Evolutionary conservation across 1,140 invertebrate genomes (phyloP), one percentile per base, ranked within the genome.

Genomic region (Lethrus apterus): DNA sequence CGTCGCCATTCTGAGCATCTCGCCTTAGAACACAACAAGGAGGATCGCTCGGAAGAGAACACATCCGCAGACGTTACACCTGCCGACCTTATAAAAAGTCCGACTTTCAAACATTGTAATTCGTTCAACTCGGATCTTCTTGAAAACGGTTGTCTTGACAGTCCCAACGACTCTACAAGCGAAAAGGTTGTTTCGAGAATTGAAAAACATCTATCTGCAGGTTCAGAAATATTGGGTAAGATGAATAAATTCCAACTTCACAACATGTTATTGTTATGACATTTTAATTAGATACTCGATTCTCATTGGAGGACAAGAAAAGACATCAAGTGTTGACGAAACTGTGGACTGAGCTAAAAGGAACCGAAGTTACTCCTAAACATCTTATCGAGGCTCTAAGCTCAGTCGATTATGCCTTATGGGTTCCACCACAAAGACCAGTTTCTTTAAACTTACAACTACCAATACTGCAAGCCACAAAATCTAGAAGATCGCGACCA

Each of bases 381-480:
- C 72, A 70, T 54, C 56, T 78, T 31, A 65, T 76, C 4, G 69
- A 75, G 20, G 75, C 75, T 4, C 57, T 78, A 26, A 70, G 71
- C n/a, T 68, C 70, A 0, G 73, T 81, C 8, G 78, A 81, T 52
- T 73, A 77, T 1, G 68, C 77, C 7, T 56, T 78, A 29, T 80
- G 78, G 77, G 73, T 78, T 11, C 70, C 78, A 4, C 73, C 79
- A 1, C 64, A 76, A 21, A 68, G 80, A 31, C 80, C 79, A 1
- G 71, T 74, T n/a, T 80, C 80, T 0, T 70, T 82, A 3, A 79
- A 80, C 63, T 69, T 81, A 36, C 77, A 75, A 50, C 70, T 80
- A 59, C 75, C 78, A 1, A 59, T 73, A 11, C 65, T 74, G 48
- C 68, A 70, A 29, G 59, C 69, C 3, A 60, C 67, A 7, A 74